Conservation (phyloP, 2,888 invertebrate genomes). For the Pristionchus fissidentatus region DNA sequence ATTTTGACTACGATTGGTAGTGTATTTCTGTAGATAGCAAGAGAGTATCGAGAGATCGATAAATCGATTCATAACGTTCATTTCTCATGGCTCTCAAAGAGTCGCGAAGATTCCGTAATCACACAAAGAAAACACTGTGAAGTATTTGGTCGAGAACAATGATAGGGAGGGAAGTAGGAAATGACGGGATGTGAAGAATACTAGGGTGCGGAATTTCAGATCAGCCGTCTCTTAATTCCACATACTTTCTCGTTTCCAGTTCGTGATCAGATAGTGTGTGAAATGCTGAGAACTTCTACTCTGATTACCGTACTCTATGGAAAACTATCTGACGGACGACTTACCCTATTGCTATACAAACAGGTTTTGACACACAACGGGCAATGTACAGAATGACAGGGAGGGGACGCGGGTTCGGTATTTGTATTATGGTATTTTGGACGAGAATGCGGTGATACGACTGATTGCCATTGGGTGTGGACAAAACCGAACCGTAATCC, state of each 20-base stretch:
- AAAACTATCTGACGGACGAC: background rate
- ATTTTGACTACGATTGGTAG: background rate
- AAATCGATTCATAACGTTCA: constrained; percentile 42
- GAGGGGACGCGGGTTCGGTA: background rate
- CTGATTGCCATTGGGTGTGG: background rate
- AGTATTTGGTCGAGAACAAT: constrained; percentile 29
- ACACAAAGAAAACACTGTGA: too few species aligned
- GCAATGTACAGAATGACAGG: constrained; percentile 34
- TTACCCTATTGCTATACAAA: constrained; percentile 40
- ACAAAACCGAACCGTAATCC: background rate
- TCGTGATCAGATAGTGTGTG: too few species aligned
- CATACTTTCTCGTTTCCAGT: too few species aligned
- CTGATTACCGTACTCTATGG: too few species aligned
- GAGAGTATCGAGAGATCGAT: background rate
- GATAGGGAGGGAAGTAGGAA: constrained; percentile 19
- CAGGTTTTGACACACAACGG: background rate
- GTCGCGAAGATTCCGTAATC: background rate
- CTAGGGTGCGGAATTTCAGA: too few species aligned
- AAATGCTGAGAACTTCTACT: too few species aligned
- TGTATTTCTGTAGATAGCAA: background rate
- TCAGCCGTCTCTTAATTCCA: too few species aligned
- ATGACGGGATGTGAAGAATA: background rate
- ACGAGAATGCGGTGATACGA: background rate
- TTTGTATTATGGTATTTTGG: too few species aligned
- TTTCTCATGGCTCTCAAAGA: constrained; percentile 39